phyloP scores from a whole-genome alignment of 2,113 vertebrate genomes.

The Oxyruncus cristatus region DNA sequence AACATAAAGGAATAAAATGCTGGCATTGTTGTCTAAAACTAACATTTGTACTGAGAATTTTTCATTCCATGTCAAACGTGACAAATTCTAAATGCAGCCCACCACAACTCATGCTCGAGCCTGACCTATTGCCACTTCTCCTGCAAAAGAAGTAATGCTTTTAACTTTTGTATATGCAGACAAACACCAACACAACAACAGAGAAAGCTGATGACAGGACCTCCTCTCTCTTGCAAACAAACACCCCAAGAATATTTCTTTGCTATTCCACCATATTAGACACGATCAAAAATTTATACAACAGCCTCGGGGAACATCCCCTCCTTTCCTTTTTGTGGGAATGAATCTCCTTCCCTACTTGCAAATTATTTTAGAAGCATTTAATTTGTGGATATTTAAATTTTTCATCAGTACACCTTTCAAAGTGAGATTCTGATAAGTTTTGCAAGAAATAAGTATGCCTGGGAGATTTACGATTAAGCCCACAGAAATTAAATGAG shows the following conservation, averaged over 20 bases:
- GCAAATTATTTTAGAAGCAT: conserved; percentile 42
- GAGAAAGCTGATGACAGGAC: not conserved
- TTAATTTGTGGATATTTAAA: conserved; percentile 43
- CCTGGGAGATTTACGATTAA: conserved; percentile 12
- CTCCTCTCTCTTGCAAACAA: not conserved
- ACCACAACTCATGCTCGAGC: not conserved
- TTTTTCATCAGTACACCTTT: conserved; percentile 2
- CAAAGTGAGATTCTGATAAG: conserved; percentile 28
- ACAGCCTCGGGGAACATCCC: not conserved
- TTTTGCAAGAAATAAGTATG: conserved; percentile 28
- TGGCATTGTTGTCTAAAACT: not conserved
- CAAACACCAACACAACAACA: not conserved
- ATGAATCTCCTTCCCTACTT: not conserved
- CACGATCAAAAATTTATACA: not conserved
- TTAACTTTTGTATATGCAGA: not conserved
- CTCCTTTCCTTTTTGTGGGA: conserved; percentile 25
- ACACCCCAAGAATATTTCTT: not conserved
- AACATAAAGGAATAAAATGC: not conserved
- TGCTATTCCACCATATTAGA: not conserved
- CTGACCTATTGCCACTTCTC: not conserved
- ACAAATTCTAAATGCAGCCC: not conserved
- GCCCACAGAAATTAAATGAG: conserved; percentile 10
- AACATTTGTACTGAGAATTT: not conserved
- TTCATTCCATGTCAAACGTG: not conserved
- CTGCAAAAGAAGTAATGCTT: not conserved